A percentile compares a stretch with the other conserved stretches of the same genome.
These are phyloP conservation scores for Ophion ellenae DNA, from an alignment of 2,888 invertebrate genomes.

Conservation along the genomic window DNA sequence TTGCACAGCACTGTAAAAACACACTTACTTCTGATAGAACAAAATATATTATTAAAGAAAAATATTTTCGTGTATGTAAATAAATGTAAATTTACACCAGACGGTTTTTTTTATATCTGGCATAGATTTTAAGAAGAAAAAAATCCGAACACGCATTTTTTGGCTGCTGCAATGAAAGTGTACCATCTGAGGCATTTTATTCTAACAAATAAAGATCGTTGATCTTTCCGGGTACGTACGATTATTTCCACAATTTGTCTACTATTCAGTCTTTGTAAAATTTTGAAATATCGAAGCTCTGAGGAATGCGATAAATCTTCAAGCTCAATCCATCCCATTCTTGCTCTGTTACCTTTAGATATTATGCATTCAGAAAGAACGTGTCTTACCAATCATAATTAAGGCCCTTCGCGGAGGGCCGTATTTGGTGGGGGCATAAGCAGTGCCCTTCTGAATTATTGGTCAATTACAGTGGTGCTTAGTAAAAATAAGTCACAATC, in stretches of 20 bases:
- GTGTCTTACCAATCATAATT: neutral
- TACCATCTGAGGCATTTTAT: neutral
- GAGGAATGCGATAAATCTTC: neutral
- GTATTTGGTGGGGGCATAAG: too few relatives aligned
- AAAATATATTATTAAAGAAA: neutral
- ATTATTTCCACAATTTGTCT: neutral
- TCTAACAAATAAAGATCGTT: neutral
- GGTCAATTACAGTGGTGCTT: too few relatives aligned
- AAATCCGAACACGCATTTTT: neutral
- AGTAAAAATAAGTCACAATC: too few relatives aligned
- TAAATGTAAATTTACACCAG: neutral
- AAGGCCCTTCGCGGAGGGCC: neutral
- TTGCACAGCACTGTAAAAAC: neutral
- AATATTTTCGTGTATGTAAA: neutral
- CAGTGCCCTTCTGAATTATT: too few relatives aligned
- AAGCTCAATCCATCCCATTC: neutral
- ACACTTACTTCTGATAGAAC: neutral
- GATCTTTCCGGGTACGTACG: neutral
- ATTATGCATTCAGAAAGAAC: too few relatives aligned
- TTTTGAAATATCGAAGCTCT: neutral
- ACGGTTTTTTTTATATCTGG: neutral
- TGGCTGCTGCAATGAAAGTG: neutral
- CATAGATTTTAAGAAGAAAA: neutral
- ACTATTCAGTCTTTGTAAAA: neutral
- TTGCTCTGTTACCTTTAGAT: neutral